Base-by-base conservation (phyloP, 2,888 invertebrate species). In the Ernsta delagoae region DNA sequence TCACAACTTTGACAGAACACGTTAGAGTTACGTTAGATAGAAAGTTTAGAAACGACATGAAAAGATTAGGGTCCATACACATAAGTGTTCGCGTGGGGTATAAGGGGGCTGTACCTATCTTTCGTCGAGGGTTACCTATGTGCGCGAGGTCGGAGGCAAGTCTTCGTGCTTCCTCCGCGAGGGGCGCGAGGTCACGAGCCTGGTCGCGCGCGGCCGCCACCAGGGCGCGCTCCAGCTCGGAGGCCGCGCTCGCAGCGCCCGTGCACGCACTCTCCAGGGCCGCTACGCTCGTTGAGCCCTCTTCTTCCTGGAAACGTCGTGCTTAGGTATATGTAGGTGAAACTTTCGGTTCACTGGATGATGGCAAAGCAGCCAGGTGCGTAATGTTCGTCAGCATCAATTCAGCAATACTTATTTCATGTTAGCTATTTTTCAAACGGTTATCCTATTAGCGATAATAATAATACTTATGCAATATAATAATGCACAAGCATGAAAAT, bases 171-270 rank as follows among this genome's bases (percentile, higher is more conserved):
- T 91, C 90, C 72, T 89, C 90, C 16, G 92, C 92, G 65, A 93
- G 86, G 34, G 91, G 87, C 9, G 91, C 88, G 59, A 93, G 82
- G 78, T 93, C 93, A 36, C 89, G 82, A 59, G 93, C 93, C 76
- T 93, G 93, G 76, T 92, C 89, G 48, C 92, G 83, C 72, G 93
- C 93, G 60, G 93, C 96, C 71, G 95, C 95, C 80, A 97, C 96
- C 59, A 97, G 95, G 61, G 97, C 96, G 74, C 96, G 95, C 79
- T 96, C 96, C 75, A 99, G 94, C 83, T 98, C 98, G 61, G 96
- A 95, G 8, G 98, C 98, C 54, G 98, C 97, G 79, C 96, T 95
- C 71, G 97, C 96, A 63, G 99, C 95, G 92, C 92, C 92, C 82
- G 92, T 94, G 88, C 91, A 95, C 85, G 95, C 94, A 88, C 94